These are phyloP conservation scores for Bombus terrestris DNA, from an alignment of 1,140 invertebrate genomes.

Conservation along the genomic window DNA sequence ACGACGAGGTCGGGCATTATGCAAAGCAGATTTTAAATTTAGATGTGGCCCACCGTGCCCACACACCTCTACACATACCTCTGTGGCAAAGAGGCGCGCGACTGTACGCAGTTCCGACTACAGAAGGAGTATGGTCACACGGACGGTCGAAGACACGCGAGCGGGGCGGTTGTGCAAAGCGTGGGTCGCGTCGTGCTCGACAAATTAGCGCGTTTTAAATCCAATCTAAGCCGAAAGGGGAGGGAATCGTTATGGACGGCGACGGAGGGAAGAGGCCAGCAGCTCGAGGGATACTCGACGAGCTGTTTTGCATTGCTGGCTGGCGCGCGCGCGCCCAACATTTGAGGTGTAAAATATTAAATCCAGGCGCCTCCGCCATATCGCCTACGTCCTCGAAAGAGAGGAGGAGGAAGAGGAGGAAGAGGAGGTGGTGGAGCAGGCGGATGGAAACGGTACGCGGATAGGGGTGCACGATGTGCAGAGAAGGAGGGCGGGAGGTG, in stretches of 20 bases:
- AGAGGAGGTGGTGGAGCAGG: slow-evolving; percentile 16
- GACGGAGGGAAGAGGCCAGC: background rate
- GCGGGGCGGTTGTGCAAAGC: slow-evolving; percentile 51
- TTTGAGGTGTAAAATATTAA: slow-evolving; percentile 83
- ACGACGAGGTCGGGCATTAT: slow-evolving; percentile 77
- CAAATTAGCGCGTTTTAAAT: slow-evolving; percentile 82
- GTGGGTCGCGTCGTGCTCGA: slow-evolving; percentile 70
- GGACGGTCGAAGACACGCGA: slow-evolving; percentile 61
- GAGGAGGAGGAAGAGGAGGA: slow-evolving; percentile 1
- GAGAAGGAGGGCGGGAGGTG: background rate
- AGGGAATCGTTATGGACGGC: slow-evolving; percentile 50
- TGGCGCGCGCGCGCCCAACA: slow-evolving; percentile 66
- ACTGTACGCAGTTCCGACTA: slow-evolving; percentile 16
- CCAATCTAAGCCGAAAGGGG: slow-evolving; percentile 76
- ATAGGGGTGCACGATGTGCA: slow-evolving; percentile 15
- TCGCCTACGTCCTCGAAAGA: slow-evolving; percentile 63
- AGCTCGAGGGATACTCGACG: slow-evolving; percentile 50
- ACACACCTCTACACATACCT: slow-evolving; percentile 49
- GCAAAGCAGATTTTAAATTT: slow-evolving; percentile 83
- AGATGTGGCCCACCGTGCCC: slow-evolving; percentile 76
- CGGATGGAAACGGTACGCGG: slow-evolving; percentile 16
- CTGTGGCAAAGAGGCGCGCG: background rate
- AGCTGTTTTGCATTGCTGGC: slow-evolving; percentile 80
- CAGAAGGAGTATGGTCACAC: slow-evolving; percentile 5
- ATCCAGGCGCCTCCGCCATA: slow-evolving; percentile 73